Conservation (phyloP, 1,140 invertebrate species). For the Bombus pyrosoma region DNA sequence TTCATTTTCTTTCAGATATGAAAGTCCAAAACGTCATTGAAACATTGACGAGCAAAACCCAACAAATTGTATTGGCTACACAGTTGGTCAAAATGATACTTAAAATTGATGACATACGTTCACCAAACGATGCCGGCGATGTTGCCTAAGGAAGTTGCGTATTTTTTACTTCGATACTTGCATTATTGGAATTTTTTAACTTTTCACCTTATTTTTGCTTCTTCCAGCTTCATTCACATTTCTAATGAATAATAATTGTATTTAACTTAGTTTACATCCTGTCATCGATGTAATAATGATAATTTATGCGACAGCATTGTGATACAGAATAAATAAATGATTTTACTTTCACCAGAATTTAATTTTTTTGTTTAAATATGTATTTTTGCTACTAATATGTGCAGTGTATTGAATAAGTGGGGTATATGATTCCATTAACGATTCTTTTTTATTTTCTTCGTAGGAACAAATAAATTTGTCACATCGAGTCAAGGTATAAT, state of each 20-base stretch:
- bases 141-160: conserved; percentile 28
- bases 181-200: conserved; percentile 28
- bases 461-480: conserved; percentile 77
- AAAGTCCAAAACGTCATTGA: conserved; percentile 98
- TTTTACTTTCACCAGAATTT: conserved; percentile 22
- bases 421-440: conserved; percentile 48
- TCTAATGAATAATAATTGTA: conserved; percentile 17
- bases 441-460: conserved; percentile 69
- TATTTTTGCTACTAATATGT: background rate
- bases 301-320: conserved; percentile 53
- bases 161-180: conserved; percentile 11
- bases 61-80: conserved; percentile 98
- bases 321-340: conserved; percentile 37
- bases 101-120: conserved; percentile 99
- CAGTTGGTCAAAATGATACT: conserved; percentile 99
- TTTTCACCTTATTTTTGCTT: conserved; percentile 28
- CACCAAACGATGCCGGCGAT: conserved; percentile 84
- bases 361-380: background rate
- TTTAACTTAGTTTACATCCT: conserved; percentile 32
- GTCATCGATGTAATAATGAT: conserved; percentile 6
- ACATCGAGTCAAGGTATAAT: conserved; percentile 71
- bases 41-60: conserved; percentile 98
- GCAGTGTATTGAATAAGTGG: background rate
- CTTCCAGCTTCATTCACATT: conserved; percentile 54
- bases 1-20: conserved; percentile 91